Evolutionary conservation across 1,140 invertebrate species (phyloP).

Genomic region (Bactericera cockerelli): DNA sequence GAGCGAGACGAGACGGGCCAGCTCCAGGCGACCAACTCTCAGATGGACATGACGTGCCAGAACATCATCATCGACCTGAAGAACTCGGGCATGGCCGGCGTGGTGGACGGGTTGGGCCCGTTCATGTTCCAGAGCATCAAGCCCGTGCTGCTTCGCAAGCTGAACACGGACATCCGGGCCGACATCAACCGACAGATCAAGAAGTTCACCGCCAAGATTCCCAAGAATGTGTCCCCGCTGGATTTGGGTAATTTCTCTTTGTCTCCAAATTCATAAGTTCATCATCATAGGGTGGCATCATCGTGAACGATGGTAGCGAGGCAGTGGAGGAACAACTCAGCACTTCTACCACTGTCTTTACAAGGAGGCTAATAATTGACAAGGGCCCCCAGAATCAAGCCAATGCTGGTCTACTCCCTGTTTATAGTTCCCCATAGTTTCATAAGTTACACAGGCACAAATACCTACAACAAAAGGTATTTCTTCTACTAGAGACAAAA

Average conservation of each 20-base stretch:
- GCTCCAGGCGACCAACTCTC: conserved; percentile 55
- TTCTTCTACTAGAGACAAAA: too few relatives aligned
- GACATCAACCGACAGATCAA: conserved; percentile 20
- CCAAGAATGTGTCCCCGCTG: conserved; percentile 59
- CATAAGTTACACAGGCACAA: too few relatives aligned
- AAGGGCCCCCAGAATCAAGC: too few relatives aligned
- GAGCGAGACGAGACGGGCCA: conserved; percentile 53
- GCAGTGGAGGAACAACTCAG: too few relatives aligned
- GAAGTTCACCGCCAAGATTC: conserved; percentile 31
- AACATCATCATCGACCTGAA: conserved; percentile 64
- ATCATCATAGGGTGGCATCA: too few relatives aligned
- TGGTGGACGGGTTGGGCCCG: neutral
- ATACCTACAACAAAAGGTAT: too few relatives aligned
- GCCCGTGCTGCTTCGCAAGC: conserved; percentile 38
- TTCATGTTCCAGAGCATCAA: conserved; percentile 45
- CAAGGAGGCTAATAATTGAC: too few relatives aligned
- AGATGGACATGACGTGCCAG: conserved; percentile 60
- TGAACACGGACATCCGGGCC: conserved; percentile 20
- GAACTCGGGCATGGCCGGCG: conserved; percentile 57
- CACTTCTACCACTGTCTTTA: too few relatives aligned
- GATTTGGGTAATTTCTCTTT: conserved; percentile 62
- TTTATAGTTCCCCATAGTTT: too few relatives aligned
- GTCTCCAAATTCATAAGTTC: too few relatives aligned
- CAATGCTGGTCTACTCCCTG: too few relatives aligned
- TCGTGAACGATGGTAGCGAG: too few relatives aligned